These are phyloP conservation scores for Gallinago stenura DNA, from an alignment of 2,797 vertebrate genomes.

Conservation along the genomic window DNA sequence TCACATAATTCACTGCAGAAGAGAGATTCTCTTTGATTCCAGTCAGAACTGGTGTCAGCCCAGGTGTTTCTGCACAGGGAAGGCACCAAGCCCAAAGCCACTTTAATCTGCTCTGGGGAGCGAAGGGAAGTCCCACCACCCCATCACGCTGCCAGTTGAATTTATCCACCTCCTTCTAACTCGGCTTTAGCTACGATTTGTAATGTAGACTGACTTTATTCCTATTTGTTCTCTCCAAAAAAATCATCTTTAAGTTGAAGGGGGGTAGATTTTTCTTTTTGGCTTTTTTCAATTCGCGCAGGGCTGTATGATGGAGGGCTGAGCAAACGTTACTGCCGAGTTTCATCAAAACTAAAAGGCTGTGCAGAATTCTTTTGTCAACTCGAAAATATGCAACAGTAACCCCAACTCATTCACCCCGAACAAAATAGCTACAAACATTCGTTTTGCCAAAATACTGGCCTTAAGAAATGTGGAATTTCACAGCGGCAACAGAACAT, in stretches of 20 bases:
- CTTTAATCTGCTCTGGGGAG: background rate
- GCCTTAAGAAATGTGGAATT: constrained; percentile 19
- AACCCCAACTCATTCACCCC: background rate
- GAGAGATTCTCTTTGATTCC: constrained; percentile 59
- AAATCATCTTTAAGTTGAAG: background rate
- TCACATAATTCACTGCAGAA: constrained; percentile 48
- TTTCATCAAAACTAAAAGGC: background rate
- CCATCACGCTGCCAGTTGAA: rapidly evolving
- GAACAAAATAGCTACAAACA: constrained; percentile 38
- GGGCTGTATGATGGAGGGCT: background rate
- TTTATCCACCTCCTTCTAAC: background rate
- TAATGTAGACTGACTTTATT: background rate
- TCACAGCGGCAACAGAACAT: constrained; percentile 17
- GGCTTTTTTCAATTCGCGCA: background rate
- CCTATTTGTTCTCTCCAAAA: background rate
- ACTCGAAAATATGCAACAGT: constrained; percentile 7
- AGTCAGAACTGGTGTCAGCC: background rate
- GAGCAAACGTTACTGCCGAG: background rate
- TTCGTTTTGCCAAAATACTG: background rate
- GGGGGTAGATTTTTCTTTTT: background rate
- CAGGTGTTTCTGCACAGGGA: constrained; percentile 2
- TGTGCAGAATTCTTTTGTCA: background rate
- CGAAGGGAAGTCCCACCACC: background rate
- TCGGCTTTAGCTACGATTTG: background rate
- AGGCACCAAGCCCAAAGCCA: constrained; percentile 18